Base-by-base conservation (phyloP, 1,140 invertebrate species). In the Lycorma delicatula region DNA sequence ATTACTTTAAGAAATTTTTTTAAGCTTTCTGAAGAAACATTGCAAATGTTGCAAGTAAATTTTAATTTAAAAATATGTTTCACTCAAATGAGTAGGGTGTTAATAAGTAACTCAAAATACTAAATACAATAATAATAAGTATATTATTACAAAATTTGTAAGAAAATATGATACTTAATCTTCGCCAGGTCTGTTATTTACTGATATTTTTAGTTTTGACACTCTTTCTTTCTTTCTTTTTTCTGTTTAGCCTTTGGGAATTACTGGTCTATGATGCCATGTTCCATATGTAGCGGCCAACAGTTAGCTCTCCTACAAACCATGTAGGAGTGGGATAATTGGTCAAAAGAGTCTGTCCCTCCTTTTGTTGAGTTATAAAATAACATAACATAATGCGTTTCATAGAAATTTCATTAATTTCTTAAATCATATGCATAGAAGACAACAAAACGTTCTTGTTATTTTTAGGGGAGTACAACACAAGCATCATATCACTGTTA, bases 351-450 rank as follows among this genome's bases (percentile, higher is more conserved):
- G 61, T 76, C 74, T 0, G 77, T 74, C 6, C 68, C 73, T 20
- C 70, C 71, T 68, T 74, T 77, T 18, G 70, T 73, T n/a, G 41
- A 29, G 59, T 77, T 73, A 61, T 77, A 77, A 53, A 66, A 67
- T 6, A 59, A 28, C 31, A 75, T 65, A 26, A 77, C 72, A 26
- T 74, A 64, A 44, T n/a, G n/a, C 71, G 72, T 54, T 71, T 73
- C 25, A 64, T 51, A 18, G 55, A 54, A 29, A 13, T 28, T 46
- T 38, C 59, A 26, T 60, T 63, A 59, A 58, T 64, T 51, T 31
- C 22, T 38, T 36, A 26, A n/a, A 16, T 28, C 46, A 27, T 16
- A 18, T 68, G 67, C 64, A 65, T 59, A 22, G 64, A 68, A 2
- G 66, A 11, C 22, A 68, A n/a, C 56, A 64, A 54, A 12, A 67